Evolutionary conservation across 2,113 vertebrate genomes (phyloP).

Genomic region (Spheniscus mendiculus): DNA sequence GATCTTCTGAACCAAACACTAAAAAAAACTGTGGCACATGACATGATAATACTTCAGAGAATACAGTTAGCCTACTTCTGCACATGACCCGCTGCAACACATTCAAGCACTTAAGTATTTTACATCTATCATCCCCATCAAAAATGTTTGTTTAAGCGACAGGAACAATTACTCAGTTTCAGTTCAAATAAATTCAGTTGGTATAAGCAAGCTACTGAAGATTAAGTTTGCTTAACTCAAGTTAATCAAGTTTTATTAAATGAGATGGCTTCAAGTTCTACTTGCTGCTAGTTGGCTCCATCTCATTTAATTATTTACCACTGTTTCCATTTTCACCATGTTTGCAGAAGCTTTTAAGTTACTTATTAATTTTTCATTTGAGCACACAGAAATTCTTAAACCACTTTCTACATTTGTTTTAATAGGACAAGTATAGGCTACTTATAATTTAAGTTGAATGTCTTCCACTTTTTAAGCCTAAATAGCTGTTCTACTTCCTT

Average conservation of each 20-base stretch:
- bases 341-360: background rate
- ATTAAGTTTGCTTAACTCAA: background rate
- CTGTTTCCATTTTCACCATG: background rate
- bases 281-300: background rate
- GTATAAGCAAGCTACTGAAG: background rate
- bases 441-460: background rate
- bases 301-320: background rate
- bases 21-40: background rate
- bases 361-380: conserved; percentile 20
- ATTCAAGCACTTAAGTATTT: background rate
- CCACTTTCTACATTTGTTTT: background rate
- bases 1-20: background rate
- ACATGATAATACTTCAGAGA: background rate
- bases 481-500: background rate
- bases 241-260: background rate
- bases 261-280: background rate
- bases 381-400: background rate
- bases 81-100: background rate
- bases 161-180: background rate
- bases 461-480: background rate
- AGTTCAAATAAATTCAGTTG: background rate
- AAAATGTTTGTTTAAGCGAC: background rate
- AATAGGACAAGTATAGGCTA: background rate
- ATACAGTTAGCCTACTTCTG: background rate
- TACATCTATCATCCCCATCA: background rate